A percentile compares a stretch with the other conserved stretches of the same genome.
Conservation (phyloP, 2,113 vertebrate species). For the Sylvia atricapilla region DNA sequence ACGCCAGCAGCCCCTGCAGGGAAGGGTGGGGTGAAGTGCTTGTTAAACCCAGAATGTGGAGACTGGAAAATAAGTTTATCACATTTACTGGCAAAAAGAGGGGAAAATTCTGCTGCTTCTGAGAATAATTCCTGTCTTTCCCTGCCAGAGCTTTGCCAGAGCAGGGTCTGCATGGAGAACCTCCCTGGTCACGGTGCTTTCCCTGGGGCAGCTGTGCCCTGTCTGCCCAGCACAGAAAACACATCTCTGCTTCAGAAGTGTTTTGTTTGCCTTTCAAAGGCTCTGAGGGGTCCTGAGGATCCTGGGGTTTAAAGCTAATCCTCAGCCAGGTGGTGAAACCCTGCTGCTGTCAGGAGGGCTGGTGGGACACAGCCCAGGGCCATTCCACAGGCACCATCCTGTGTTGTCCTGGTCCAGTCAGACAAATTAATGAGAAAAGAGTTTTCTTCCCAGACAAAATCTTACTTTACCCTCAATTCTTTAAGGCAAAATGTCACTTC, state of each 20-base stretch:
- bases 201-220: background rate
- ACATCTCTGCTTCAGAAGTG: background rate
- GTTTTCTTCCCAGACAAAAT: background rate
- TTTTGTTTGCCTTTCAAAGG: background rate
- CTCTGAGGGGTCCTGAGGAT: background rate
- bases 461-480: constrained; percentile 87
- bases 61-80: background rate
- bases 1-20: constrained; percentile 83
- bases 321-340: background rate
- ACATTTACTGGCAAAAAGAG: background rate
- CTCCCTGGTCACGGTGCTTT: rapidly evolving
- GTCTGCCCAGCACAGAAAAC: background rate
- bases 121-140: background rate
- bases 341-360: background rate
- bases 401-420: background rate
- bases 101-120: background rate
- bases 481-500: constrained; percentile 95
- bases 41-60: background rate
- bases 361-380: background rate
- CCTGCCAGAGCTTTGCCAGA: background rate
- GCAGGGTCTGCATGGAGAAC: background rate
- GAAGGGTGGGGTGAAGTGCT: background rate
- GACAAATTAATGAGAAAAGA: background rate
- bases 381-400: background rate
- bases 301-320: background rate